A percentile compares a stretch with the other conserved stretches of the same genome.
Conservation (phyloP, 2,888 invertebrate genomes). For the Apamea sordens region DNA sequence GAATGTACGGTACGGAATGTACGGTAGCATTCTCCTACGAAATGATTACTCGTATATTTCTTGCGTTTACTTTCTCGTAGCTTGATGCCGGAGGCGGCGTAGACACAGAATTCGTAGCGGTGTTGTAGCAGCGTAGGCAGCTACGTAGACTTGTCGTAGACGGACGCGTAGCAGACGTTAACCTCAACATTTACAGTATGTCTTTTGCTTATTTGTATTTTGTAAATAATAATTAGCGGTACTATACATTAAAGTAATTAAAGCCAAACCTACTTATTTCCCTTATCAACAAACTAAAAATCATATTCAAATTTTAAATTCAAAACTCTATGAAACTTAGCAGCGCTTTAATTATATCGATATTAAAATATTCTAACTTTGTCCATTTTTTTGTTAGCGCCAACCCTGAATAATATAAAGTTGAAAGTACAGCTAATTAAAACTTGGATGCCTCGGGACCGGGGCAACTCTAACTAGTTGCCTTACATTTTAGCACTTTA, state of each 20-base stretch:
- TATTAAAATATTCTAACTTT: conserved; percentile 48
- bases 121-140: conserved; percentile 38
- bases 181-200: neutral
- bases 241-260: neutral
- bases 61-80: neutral
- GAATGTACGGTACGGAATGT: too few species aligned
- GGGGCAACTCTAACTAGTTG: conserved; percentile 41
- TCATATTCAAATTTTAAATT: neutral
- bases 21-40: neutral
- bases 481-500: conserved; percentile 44
- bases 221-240: neutral
- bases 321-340: conserved; percentile 23
- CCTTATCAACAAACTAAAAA: neutral
- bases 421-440: conserved; percentile 65
- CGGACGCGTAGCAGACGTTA: neutral
- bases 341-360: conserved; percentile 49
- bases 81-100: conserved; percentile 21
- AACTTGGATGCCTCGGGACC: conserved; percentile 62
- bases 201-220: neutral
- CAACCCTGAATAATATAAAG: conserved; percentile 62
- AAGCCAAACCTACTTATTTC: neutral
- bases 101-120: conserved; percentile 34
- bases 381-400: conserved; percentile 43
- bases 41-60: neutral
- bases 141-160: conserved; percentile 4